Evolutionary conservation across 1,140 invertebrate species (phyloP), one percentile per base, ranked within the genome.

Genomic region (Frieseomelitta varia): DNA sequence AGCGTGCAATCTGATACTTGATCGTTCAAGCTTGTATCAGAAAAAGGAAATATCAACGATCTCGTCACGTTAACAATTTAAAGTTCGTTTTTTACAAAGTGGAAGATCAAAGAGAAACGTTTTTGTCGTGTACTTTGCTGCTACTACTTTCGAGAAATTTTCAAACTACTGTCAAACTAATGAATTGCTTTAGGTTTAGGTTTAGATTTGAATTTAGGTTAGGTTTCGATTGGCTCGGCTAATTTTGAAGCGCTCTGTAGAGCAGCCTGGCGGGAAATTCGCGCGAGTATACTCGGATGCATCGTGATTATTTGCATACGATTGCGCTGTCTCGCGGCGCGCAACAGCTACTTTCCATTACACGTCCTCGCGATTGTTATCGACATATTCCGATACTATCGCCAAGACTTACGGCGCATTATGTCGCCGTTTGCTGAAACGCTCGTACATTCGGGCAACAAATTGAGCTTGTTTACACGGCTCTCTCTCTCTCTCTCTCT

Each of bases 301-400:
- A 75, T 75, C 61, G 24, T 30, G 21, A 61, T 61, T 63, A 67
- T 81, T 81, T 81, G 72, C 80, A 81, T 75, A 27, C 58, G 39
- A 47, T 47, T 47, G 39, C 39, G 47, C 27, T 24, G 61, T 58
- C 47, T 75, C 56, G 61, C 55, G 61, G 24, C 51, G 58, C 47
- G 27, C 61, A 80, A 58, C 53, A 61, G 19, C 39, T 27, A 30
- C 53, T 51, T 71, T 34, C 51, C 27, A n/a, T 73, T 73, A 73
- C n/a, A 73, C 51, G 39, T 73, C 53, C 68, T 81, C 47, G 61
- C 27, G 58, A 75, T 75, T 27, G 61, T 81, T 75, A 75, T 61
- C 68, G 58, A 53, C 30, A 81, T n/a, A 81, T 34, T 27, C 34
- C 58, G 55, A 47, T 58, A 34, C 14, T 61, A 76, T 61, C 74